These are phyloP conservation scores for Actenoides hombroni DNA, from an alignment of 2,113 vertebrate genomes.

Conservation along the genomic window DNA sequence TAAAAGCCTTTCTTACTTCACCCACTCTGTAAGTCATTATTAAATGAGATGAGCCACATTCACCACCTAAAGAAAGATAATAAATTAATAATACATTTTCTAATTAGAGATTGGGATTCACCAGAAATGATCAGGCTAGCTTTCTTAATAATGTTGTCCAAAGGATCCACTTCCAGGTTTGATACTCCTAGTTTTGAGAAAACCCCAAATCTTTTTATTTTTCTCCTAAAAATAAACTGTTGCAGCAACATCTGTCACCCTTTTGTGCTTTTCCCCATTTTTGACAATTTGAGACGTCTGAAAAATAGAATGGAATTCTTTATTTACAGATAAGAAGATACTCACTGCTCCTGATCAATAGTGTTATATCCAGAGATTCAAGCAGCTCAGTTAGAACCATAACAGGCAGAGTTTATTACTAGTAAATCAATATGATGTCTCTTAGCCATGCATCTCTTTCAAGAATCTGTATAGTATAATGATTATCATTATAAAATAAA, in stretches of 20 bases:
- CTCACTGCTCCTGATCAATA: conserved; percentile 56
- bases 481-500: conserved; percentile 65
- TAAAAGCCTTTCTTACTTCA: background rate
- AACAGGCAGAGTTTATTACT: conserved; percentile 57
- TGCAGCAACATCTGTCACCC: background rate
- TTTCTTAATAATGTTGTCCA: background rate
- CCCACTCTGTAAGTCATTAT: background rate
- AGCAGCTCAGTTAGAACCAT: conserved; percentile 41
- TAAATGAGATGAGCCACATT: background rate
- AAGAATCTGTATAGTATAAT: conserved; percentile 54
- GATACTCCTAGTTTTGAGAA: background rate
- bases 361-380: conserved; percentile 51
- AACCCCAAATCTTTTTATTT: background rate
- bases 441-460: conserved; percentile 46
- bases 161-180: background rate
- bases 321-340: conserved; percentile 64
- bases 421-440: conserved; percentile 64
- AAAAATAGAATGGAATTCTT: conserved; percentile 37
- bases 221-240: background rate
- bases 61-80: background rate
- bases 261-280: conserved; percentile 2
- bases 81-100: background rate
- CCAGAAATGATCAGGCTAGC: background rate
- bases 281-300: conserved; percentile 18
- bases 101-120: background rate